Evolutionary conservation across 2,113 vertebrate species (phyloP).

Genomic region (Anser brachyrhynchus): DNA sequence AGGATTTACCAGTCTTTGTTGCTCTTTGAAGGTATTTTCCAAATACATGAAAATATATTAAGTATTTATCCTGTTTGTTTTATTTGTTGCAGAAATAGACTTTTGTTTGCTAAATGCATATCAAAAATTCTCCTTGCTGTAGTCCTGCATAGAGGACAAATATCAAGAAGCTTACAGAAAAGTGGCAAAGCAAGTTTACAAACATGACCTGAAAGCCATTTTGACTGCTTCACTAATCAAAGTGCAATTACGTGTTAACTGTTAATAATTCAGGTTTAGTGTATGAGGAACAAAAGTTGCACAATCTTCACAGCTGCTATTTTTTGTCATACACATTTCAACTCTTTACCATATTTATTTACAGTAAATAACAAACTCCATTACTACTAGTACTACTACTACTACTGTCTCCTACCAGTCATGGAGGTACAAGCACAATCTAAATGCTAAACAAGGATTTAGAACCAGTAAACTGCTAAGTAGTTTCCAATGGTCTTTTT

Average conservation of each 20-base stretch:
- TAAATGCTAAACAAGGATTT: neutral
- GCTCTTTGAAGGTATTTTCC: neutral
- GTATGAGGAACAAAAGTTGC: conserved; percentile 33
- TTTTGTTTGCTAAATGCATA: neutral
- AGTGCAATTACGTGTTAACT: conserved; percentile 20
- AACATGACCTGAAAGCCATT: neutral
- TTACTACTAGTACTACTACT: neutral
- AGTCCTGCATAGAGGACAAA: neutral
- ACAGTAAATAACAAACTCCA: conserved; percentile 46
- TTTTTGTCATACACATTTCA: conserved; percentile 14
- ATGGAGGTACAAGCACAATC: neutral
- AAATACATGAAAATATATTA: neutral
- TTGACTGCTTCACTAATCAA: neutral
- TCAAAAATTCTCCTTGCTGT: neutral
- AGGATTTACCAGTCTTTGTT: neutral
- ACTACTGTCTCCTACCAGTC: conserved; percentile 4
- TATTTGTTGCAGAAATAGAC: neutral
- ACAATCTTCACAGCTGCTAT: neutral
- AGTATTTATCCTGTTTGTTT: neutral
- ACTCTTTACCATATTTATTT: conserved; percentile 62
- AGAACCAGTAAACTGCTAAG: neutral
- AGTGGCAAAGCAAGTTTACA: neutral
- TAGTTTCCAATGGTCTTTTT: neutral
- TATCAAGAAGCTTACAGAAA: neutral
- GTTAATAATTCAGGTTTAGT: conserved; percentile 49